phyloP scores from a whole-genome alignment of 2,888 invertebrate genomes.

The Scrobipalpa atriplicella region DNA sequence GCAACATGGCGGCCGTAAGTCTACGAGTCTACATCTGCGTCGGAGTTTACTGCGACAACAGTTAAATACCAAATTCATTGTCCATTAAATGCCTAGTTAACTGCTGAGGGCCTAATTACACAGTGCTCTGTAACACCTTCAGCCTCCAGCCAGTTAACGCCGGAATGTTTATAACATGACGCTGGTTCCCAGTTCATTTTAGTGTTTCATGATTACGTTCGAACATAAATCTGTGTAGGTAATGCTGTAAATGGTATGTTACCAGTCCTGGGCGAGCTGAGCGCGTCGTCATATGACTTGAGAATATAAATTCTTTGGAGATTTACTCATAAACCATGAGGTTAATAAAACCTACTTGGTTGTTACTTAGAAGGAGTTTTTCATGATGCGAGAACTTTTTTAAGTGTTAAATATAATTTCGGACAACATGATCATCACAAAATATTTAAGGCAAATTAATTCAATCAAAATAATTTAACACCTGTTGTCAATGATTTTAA shows the following conservation, averaged over 20 bases:
- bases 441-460: neutral
- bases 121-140: conserved; percentile 2
- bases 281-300: too few species aligned
- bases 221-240: neutral
- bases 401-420: too few species aligned
- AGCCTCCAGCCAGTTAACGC: neutral
- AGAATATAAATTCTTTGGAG: too few species aligned
- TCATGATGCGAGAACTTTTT: too few species aligned
- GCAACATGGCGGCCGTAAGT: neutral
- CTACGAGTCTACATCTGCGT: neutral
- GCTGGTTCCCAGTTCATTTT: neutral
- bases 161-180: conserved; percentile 1
- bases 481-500: conserved; percentile 5
- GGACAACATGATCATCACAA: too few species aligned
- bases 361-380: too few species aligned
- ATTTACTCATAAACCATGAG: too few species aligned
- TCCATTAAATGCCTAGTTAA: conserved; percentile 10
- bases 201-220: neutral
- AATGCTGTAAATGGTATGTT: neutral
- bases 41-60: neutral
- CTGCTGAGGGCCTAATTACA: conserved; percentile 16
- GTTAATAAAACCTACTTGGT: too few species aligned
- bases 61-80: conserved; percentile 16
- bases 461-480: neutral
- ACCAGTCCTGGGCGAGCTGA: too few species aligned